phyloP scores from a whole-genome alignment of 92 coral and sea anemone species.

The Paragorgia papillata region DNA sequence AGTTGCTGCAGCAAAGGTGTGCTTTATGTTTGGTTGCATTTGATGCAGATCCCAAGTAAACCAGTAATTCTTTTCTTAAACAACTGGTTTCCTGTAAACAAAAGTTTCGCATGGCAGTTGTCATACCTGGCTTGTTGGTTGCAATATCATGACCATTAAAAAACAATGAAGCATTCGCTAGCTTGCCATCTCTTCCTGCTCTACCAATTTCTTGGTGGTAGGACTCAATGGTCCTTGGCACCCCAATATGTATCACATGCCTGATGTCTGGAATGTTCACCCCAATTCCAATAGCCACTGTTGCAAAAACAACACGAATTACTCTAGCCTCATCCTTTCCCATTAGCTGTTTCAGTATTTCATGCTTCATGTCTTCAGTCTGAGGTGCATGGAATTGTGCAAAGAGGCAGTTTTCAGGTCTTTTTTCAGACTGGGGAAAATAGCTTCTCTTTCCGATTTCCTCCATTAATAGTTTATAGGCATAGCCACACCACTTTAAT shows the following conservation, averaged over 20 bases:
- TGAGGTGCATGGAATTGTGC: conserved; percentile 61
- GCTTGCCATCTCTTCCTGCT: conserved; percentile 58
- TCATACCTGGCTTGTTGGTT: conserved; percentile 55
- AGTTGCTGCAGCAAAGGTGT: conserved; percentile 48
- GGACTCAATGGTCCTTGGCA: conserved; percentile 49
- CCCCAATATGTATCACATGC: conserved; percentile 59
- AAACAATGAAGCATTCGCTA: conserved; percentile 43
- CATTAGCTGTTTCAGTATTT: conserved; percentile 54
- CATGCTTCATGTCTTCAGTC: conserved; percentile 50
- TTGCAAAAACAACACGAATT: conserved; percentile 61
- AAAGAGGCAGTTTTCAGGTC: no score
- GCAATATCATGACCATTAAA: conserved; percentile 52
- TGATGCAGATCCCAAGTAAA: conserved; percentile 44
- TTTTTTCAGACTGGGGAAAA: conserved; percentile 3
- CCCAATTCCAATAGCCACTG: conserved; percentile 63
- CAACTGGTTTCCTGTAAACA: conserved; percentile 38
- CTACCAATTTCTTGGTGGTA: conserved; percentile 63
- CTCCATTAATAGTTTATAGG: conserved; percentile 42
- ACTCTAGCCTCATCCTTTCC: conserved; percentile 7
- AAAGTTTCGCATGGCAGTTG: conserved; percentile 37
- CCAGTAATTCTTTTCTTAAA: conserved; percentile 38
- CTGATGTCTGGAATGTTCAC: conserved; percentile 58
- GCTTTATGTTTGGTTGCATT: not conserved
- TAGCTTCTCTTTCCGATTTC: conserved; percentile 23
- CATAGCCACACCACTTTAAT: conserved; percentile 60